Evolutionary conservation across 2,797 vertebrate genomes (phyloP), one percentile per base, ranked within the genome.

Genomic region (Oceanodroma leucorhoa): DNA sequence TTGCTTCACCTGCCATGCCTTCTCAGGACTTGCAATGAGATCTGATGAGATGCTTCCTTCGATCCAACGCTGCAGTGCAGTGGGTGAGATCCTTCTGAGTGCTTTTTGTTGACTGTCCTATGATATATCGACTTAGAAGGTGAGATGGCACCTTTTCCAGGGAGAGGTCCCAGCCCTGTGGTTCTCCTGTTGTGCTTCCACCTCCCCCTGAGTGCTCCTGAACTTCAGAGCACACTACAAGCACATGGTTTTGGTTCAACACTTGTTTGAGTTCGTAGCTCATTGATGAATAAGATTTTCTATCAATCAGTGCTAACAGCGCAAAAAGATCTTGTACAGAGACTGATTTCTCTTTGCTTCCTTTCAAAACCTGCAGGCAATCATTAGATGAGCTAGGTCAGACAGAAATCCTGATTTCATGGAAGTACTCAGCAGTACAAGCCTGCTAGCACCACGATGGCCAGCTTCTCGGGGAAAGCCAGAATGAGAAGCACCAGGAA

Each of bases 361-460:
- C 38, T 76, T 87, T 87, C 54, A 73, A 30, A 82, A 60, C n/a
- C 46, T 60, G 23, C 20, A 78, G 36, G n/a, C 36, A 81, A 43
- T 54, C 40, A 10, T 30, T 50, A 85, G 45, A 23, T 36, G 57
- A 88, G n/a, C 26, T 30, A 41, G 29, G 23, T 50, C 36, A 41
- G 64, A 57, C 9, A 62, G 40, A 83, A 87, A 76, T 80, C 41
- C 58, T 64, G 4, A 65, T 48, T 89, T 82, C 38, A 30, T 24
- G 41, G 41, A 72, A 82, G 27, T 27, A 58, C 43, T 55, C 48
- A 26, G 45, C 34, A 75, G 23, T 15, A 27, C 7, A n/a, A 60
- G 11, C 36, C 73, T 64, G 30, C 27, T 67, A 40, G 34, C 20
- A 27, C 32, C 0, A 0, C 2, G 1, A 15, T 50, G 38, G 8